Evolutionary conservation across 2,888 invertebrate genomes (phyloP), one percentile per base, ranked within the genome.

Genomic region (Cephus runcator): DNA sequence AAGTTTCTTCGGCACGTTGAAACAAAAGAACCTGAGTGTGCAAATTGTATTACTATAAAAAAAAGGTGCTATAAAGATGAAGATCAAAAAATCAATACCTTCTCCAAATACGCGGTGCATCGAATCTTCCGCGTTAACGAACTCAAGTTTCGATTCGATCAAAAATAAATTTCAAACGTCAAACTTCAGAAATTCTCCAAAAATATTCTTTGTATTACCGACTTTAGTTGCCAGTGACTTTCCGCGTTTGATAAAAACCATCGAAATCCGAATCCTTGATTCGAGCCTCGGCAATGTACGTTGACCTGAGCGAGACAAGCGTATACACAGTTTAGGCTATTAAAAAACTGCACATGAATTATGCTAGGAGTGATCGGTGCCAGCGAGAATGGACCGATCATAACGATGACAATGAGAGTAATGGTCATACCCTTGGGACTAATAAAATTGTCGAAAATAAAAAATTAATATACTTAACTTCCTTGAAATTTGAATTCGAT

Each of bases 271-370:
- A 69, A 31, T n/a, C 75, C 75, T 79, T 77, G 73, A 34, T 15
- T n/a, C 40, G 69, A 75, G 77, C 80, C 81, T 80, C 79, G 82
- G 73, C 81, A 78, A 79, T 80, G 79, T 79, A 80, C 79, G 74
- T 81, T 79, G 76, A 79, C 73, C 73, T 73, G 4, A 30, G 9
- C 11, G 71, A 23, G 33, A 31, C 71, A 31, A 34, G 12, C 71
- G n/a, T 31, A 12, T 31, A 31, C 4, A 1, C 1, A 71, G 31
- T 71, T 33, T 74, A 9, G 12, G 23, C 4, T n/a, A 36, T 36
- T 30, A 74, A 74, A 34, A 31, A 74, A 74, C n/a, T n/a, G 9
- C 30, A 36, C 40, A 74, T 36, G 34, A 33, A 36, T 30, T 23
- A 56, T 56, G 9, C 9, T 9, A 56, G 2, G 1, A 23, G 2